phyloP scores from a whole-genome alignment of 2,113 vertebrate genomes.

The Mormyrus iriodes region DNA sequence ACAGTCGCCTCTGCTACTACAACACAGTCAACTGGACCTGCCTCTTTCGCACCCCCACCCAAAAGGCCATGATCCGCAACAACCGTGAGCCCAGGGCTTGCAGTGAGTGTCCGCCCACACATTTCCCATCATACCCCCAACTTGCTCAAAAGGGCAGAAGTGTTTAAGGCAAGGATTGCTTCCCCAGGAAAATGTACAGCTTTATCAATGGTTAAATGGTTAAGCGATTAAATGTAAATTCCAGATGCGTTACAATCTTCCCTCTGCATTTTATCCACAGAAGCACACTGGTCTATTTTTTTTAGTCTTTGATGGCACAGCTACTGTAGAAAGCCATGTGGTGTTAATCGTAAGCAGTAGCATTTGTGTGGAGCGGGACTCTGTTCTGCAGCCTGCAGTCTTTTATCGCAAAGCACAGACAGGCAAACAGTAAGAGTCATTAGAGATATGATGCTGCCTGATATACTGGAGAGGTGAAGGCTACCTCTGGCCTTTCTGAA shows the following conservation, averaged over 20 bases:
- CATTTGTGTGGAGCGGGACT: not conserved
- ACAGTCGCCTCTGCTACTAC: slow-evolving; percentile 90
- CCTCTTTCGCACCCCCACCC: slow-evolving; percentile 77
- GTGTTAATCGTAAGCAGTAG: not conserved
- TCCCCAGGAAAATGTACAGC: not conserved
- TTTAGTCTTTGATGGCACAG: not conserved
- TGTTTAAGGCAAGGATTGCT: not conserved
- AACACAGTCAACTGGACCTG: slow-evolving; percentile 93
- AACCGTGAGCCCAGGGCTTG: slow-evolving; percentile 84
- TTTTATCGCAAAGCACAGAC: not conserved
- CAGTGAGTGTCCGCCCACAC: slow-evolving; percentile 67
- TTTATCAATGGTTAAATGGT: not conserved
- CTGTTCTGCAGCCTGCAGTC: not conserved
- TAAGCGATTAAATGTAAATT: not conserved
- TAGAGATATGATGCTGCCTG: not conserved
- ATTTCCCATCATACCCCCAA: not conserved
- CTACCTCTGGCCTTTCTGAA: not conserved
- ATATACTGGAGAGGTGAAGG: not conserved
- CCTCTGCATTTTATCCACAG: not conserved
- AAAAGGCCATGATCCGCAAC: slow-evolving; percentile 81
- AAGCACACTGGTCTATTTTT: not conserved
- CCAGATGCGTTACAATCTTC: not conserved
- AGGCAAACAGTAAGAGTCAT: not conserved
- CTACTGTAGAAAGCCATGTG: not conserved
- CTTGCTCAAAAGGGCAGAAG: not conserved